Percentiles rank a stretch among this genome's conserved stretches.
Evolutionary conservation across 2,113 vertebrate species (phyloP).

Genomic region (Centrocercus urophasianus): DNA sequence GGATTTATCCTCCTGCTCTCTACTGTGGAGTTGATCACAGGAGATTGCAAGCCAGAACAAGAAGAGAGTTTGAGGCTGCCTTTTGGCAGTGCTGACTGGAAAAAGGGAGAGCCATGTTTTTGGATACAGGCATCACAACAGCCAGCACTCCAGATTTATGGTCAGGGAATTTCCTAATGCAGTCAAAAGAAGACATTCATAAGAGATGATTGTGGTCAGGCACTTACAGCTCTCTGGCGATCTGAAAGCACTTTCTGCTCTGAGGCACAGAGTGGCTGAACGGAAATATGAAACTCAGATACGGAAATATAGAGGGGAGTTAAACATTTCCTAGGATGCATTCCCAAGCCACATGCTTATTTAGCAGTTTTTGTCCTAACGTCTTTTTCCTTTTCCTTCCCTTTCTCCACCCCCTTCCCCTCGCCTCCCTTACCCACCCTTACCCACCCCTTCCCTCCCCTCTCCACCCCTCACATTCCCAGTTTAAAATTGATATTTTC

Average conservation of each 20-base stretch:
- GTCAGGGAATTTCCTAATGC: not conserved
- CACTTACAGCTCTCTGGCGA: not conserved
- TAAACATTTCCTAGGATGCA: rapidly evolving
- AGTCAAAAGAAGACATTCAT: not conserved
- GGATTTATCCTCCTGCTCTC: not conserved
- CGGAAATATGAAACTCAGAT: not conserved
- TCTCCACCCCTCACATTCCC: too few species aligned
- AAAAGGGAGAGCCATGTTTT: not conserved
- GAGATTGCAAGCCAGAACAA: not conserved
- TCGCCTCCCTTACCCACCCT: too few species aligned
- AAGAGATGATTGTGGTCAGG: rapidly evolving
- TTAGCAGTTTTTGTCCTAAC: not conserved
- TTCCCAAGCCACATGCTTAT: rapidly evolving
- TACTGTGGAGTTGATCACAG: not conserved
- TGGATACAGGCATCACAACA: not conserved
- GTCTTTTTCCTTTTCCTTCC: too few species aligned
- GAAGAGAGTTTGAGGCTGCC: not conserved
- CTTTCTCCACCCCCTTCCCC: too few species aligned
- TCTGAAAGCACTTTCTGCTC: not conserved
- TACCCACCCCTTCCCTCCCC: too few species aligned
- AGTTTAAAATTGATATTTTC: not conserved
- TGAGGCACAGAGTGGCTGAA: not conserved
- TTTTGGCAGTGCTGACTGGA: not conserved
- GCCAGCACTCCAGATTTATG: not conserved
- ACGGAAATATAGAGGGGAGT: rapidly evolving